Percentiles rank a stretch among this genome's conserved stretches.
Evolutionary conservation across 2,113 vertebrate species (phyloP).

Genomic region (Coracopsis vasa): DNA sequence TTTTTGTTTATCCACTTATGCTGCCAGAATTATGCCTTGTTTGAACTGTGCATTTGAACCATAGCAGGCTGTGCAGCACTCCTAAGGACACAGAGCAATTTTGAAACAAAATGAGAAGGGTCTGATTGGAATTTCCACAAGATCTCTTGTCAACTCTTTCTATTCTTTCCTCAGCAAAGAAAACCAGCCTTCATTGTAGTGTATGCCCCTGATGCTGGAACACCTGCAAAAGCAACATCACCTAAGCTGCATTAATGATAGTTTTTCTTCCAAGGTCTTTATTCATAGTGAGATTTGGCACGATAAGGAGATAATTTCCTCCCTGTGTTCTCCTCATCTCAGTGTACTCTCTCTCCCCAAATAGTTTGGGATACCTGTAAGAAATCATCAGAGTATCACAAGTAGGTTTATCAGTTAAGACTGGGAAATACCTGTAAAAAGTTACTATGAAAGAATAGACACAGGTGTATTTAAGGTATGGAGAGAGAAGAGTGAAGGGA

Average conservation of each 20-base stretch:
- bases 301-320: not conserved
- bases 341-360: not conserved
- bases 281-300: not conserved
- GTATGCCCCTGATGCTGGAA: not conserved
- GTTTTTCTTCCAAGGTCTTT: not conserved
- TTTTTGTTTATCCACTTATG: not conserved
- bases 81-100: not conserved
- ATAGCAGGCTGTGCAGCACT: fast-evolving
- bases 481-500: not conserved
- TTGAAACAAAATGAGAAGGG: not conserved
- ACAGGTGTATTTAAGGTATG: fast-evolving
- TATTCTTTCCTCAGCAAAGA: not conserved
- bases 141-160: not conserved
- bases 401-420: not conserved
- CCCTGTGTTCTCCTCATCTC: not conserved
- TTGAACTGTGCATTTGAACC: not conserved
- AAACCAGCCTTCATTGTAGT: fast-evolving
- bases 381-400: not conserved
- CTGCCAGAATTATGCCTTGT: not conserved
- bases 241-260: not conserved
- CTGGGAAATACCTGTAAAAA: not conserved
- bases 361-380: not conserved
- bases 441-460: not conserved
- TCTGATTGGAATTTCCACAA: not conserved
- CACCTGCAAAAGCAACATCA: not conserved